Evolutionary conservation across 2,797 vertebrate species (phyloP), one percentile per base, ranked within the genome.

Genomic region (Gambusia yucatana): DNA sequence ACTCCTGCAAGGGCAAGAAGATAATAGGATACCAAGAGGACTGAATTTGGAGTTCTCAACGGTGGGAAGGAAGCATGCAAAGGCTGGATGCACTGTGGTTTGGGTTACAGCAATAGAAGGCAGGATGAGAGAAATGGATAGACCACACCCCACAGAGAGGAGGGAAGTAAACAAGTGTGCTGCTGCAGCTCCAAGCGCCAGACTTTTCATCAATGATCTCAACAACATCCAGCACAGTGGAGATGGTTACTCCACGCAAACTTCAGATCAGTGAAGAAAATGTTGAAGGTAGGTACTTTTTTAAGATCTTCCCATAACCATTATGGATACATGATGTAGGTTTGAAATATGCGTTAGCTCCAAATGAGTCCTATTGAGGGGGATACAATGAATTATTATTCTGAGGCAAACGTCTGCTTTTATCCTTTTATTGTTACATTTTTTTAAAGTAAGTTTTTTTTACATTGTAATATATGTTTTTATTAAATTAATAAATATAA

Each of bases 161-260:
- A 76, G 72, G 61, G 39, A 55, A 52, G 75, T 87, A 93, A 90
- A 86, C 87, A 89, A 86, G 43, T 25, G 67, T 77, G 77, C 59
- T 14, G 9, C 75, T 25, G 11, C 75, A 57, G 70, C 41, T 77
- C 55, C 73, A 70, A 77, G 76, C 71, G 17, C 50, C 22, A 3
- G 41, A 73, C 75, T 20, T 63, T 67, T 73, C 55, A 59, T 83
- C 67, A 52, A 90, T 92, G 85, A 88, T 91, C 69, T 91, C 89
- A 2, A 82, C 88, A 33, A 61, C 88, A 0, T 79, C 86, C 74
- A 94, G 87, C 86, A 90, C 88, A 0, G 72, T 86, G 20, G 86
- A 91, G 41, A 95, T 94, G 94, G 87, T 92, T 0, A 93, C 89
- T 0, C 89, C 90, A 30, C 83, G 84, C 8, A 95, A 94, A 84